Percentiles rank a stretch among this genome's conserved stretches.
phyloP scores from a whole-genome alignment of 1,140 invertebrate genomes.

The Cyphomyrmex costatus region DNA sequence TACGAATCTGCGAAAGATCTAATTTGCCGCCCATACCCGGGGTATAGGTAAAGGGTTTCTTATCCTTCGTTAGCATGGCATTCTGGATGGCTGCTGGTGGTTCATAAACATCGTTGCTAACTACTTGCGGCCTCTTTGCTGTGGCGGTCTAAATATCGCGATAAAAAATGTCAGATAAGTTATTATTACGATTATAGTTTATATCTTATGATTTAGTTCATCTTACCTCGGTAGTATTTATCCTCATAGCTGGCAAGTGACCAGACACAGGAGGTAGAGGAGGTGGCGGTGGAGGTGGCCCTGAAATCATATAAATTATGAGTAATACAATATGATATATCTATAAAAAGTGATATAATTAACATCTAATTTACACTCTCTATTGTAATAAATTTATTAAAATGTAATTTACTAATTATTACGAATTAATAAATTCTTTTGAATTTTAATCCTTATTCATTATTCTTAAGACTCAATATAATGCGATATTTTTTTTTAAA shows the following conservation, averaged over 20 bases:
- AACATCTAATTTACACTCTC: neutral
- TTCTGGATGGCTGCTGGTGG: slow-evolving; percentile 96
- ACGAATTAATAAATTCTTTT: too few species aligned
- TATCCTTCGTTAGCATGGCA: slow-evolving; percentile 98
- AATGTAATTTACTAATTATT: neutral
- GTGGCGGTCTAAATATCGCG: slow-evolving; percentile 56
- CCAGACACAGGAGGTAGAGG: slow-evolving; percentile 87
- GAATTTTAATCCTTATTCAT: too few species aligned
- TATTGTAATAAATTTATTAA: neutral
- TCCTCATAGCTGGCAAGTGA: slow-evolving; percentile 86
- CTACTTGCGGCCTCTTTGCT: slow-evolving; percentile 70
- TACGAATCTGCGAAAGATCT: slow-evolving; percentile 95
- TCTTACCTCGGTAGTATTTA: slow-evolving; percentile 86
- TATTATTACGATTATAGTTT: too few species aligned
- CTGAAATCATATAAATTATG: slow-evolving; percentile 74
- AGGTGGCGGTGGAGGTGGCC: slow-evolving; percentile 84
- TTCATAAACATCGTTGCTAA: slow-evolving; percentile 86
- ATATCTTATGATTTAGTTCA: neutral
- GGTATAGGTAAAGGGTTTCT: slow-evolving; percentile 98
- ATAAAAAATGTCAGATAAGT: slow-evolving; percentile 29
- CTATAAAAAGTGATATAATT: neutral
- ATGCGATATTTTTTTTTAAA: neutral
- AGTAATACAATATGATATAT: neutral
- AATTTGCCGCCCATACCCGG: slow-evolving; percentile 93
- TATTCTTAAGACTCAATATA: too few species aligned